Evolutionary conservation across 1,140 invertebrate species (phyloP), one percentile per base, ranked within the genome.

Genomic region (Homarus americanus): DNA sequence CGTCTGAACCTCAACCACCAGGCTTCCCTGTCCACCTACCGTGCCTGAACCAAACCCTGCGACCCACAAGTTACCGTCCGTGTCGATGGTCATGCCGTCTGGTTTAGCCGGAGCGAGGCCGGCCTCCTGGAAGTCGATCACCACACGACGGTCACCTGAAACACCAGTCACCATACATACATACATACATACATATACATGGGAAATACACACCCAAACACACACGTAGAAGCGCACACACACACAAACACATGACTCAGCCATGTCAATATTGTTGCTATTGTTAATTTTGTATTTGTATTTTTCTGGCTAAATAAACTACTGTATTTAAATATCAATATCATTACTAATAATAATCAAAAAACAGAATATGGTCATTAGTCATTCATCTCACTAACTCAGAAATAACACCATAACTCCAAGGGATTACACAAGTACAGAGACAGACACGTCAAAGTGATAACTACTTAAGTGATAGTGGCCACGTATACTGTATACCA

Each of bases 81-180:
- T 75, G 28, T 75, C 72, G n/a, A 75, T 75, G 32, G 72, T 75
- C 72, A 75, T 75, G 72, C 72, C 72, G 28, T 75, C 72, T 24
- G 72, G 72, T 7, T 36, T 15, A 36, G 32, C 32, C 7, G 32
- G 32, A 4, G 15, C n/a, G 32, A 75, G 72, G 28, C 72, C 72
- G 17, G 72, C 72, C 72, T 75, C 38, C 28, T 28, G 9, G 72
- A 36, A 75, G 7, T 75, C 38, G 17, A 75, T 1, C 38, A 75
- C 72, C 7, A 75, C 72, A 32, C 72, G 15, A 36, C 38, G 32
- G 7, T n/a, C 38, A 20, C 32, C 72, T 75, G n/a, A 2, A 75
- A 75, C 0, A 75, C 15, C 7, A 40, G 2, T 10, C 32, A 40
- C 32, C 7, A 32, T 34, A 72, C 10, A 24, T n/a, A 34, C 7